Conservation (phyloP, 1,140 invertebrate genomes). For the Tenebrio molitor region DNA sequence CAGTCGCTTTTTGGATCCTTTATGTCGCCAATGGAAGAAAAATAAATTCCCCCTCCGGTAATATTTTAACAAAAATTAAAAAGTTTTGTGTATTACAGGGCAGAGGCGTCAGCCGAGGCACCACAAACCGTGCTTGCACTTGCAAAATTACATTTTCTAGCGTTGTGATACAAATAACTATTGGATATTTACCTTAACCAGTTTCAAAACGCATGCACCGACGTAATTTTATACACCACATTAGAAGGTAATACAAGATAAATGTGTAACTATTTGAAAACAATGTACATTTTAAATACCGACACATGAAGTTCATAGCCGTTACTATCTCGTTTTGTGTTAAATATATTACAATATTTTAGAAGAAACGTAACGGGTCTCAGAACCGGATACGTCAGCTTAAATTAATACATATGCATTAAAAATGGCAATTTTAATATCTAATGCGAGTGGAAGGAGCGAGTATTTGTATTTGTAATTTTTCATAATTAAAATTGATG, state of each 20-base stretch:
- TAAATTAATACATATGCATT: conserved; percentile 38
- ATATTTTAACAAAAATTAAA: too few species aligned
- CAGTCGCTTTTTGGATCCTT: too few species aligned
- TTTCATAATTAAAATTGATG: conserved; percentile 25
- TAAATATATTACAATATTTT: conserved; percentile 36
- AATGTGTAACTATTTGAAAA: neutral
- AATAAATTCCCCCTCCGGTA: too few species aligned
- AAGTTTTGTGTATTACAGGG: too few species aligned
- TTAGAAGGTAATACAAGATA: neutral
- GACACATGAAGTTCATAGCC: conserved; percentile 27
- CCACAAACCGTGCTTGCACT: too few species aligned
- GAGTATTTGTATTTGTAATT: conserved; percentile 23
- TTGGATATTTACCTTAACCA: too few species aligned
- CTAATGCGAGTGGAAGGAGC: neutral
- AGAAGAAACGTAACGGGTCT: conserved; percentile 27
- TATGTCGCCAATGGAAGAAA: too few species aligned
- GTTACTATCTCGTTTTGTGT: conserved; percentile 35
- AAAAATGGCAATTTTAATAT: conserved; percentile 38
- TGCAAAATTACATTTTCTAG: too few species aligned
- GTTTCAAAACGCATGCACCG: too few species aligned
- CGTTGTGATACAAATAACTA: too few species aligned
- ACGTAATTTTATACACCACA: too few species aligned
- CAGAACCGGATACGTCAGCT: conserved; percentile 34
- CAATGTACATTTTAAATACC: conserved; percentile 2
- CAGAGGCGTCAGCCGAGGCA: too few species aligned